Evolutionary conservation across 2,888 invertebrate species (phyloP).

Genomic region (Dinocampus coccinellae): DNA sequence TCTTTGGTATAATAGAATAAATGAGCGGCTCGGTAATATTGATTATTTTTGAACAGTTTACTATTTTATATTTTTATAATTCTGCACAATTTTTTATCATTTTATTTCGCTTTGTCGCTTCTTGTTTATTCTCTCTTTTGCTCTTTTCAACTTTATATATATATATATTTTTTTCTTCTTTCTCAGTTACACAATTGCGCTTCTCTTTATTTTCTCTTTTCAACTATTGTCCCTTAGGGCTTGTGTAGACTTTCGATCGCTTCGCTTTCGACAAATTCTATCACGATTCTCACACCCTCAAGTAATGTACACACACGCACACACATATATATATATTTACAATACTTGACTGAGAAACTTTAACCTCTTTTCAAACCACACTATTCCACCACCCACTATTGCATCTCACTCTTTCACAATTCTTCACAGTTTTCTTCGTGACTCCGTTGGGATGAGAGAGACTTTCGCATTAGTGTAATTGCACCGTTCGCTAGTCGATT

Average conservation of each 20-base stretch:
- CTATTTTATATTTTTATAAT: too few relatives aligned
- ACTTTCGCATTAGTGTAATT: conserved; percentile 32
- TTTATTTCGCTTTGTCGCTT: neutral
- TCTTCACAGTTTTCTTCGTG: conserved; percentile 13
- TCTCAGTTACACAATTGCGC: conserved; percentile 14
- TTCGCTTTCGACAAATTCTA: conserved; percentile 31
- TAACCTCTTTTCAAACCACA: conserved; percentile 28
- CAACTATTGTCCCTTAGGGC: conserved; percentile 36
- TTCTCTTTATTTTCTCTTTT: conserved; percentile 21
- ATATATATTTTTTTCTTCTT: neutral
- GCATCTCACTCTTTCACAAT: neutral
- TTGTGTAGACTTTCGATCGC: conserved; percentile 28
- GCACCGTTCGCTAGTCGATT: conserved; percentile 23
- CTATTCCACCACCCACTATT: neutral
- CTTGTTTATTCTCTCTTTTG: conserved; percentile 1
- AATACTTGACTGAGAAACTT: conserved; percentile 29
- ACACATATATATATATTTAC: conserved; percentile 19
- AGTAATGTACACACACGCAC: neutral
- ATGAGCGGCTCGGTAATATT: too few relatives aligned
- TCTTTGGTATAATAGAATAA: too few relatives aligned
- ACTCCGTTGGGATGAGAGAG: conserved; percentile 22
- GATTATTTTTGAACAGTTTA: too few relatives aligned
- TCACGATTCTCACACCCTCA: conserved; percentile 27
- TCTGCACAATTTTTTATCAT: too few relatives aligned
- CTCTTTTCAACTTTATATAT: too few relatives aligned